Evolutionary conservation across 1,140 invertebrate genomes (phyloP), one percentile per base, ranked within the genome.

Genomic region (Drosophila murphyi): DNA sequence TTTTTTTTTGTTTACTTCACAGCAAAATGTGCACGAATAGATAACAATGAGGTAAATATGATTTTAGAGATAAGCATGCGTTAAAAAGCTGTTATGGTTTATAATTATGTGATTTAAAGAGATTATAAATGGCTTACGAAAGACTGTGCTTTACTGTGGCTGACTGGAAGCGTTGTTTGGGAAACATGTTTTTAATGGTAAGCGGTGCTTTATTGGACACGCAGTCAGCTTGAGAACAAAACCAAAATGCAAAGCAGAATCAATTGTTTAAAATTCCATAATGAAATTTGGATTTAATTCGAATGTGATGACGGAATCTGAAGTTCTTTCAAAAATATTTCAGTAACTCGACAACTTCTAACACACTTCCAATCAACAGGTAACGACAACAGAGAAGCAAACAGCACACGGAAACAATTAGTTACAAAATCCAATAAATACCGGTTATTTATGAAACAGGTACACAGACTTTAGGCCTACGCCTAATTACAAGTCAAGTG

Each of bases 401-500:
- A 3, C n/a, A 52, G 2, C 12, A 35, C 20, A 35, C 57, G 57
- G 57, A 60, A 60, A 60, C 43, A 12, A 5, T 7, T 6, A 12
- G 37, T 43, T 34, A 12, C 29, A 57, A 60, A 35, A 10, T 5
- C 12, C 47, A 5, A 48, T 48, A 35, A 47, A 57, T 5, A 41
- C 54, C 54, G 37, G 37, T 56, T 56, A 41, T 20, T 20, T 56
- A 41, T 10, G 39, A 5, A 65, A 41, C 10, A 45, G n/a, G 7
- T 45, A 34, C 20, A 35, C 60, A 6, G 20, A 65, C 57, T 20
- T 48, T 20, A 31, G 43, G 48, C 51, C 72, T 59, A 67, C 3
- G n/a, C 63, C 74, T 78, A 86, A 86, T 86, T 86, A 86, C 72
- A 86, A 86, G 78, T 75, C 82, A 72, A 78, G 81, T 81, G 67